Evolutionary conservation across 2,113 vertebrate genomes (phyloP).

Genomic region (Brachyhypopomus gauderio): DNA sequence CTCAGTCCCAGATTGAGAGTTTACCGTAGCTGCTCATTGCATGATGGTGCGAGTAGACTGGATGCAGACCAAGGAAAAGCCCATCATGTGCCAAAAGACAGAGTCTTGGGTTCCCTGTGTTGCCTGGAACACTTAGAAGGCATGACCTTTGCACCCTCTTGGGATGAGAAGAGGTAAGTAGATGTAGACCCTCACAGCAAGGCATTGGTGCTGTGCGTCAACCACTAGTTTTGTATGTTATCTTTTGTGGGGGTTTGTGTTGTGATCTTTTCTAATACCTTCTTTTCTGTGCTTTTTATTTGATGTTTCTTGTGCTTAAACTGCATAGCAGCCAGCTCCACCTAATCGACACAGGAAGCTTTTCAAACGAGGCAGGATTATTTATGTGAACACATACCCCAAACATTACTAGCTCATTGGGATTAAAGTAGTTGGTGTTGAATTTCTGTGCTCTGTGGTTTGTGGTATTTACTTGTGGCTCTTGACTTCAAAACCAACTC

Average conservation of each 20-base stretch:
- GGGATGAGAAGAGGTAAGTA: constrained; percentile 53
- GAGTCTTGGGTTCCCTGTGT: background rate
- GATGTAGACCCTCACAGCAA: background rate
- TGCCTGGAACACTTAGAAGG: background rate
- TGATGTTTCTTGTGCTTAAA: background rate
- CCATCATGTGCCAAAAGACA: background rate
- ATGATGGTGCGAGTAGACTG: background rate
- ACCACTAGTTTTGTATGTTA: background rate
- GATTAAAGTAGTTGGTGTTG: background rate
- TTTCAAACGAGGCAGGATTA: background rate
- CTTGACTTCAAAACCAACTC: background rate
- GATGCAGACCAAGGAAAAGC: background rate
- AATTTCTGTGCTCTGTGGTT: background rate
- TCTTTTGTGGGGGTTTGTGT: background rate
- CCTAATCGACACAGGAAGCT: background rate
- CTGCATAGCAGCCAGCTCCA: background rate
- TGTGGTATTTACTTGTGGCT: background rate
- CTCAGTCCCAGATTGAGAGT: background rate
- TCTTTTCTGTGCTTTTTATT: background rate
- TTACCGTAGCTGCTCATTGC: background rate
- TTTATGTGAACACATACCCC: background rate
- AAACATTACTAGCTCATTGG: background rate
- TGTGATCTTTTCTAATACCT: background rate
- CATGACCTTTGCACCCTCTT: constrained; percentile 49
- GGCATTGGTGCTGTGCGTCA: background rate